phyloP scores from a whole-genome alignment of 1,140 invertebrate genomes.

The Hesperophylax magnus region DNA sequence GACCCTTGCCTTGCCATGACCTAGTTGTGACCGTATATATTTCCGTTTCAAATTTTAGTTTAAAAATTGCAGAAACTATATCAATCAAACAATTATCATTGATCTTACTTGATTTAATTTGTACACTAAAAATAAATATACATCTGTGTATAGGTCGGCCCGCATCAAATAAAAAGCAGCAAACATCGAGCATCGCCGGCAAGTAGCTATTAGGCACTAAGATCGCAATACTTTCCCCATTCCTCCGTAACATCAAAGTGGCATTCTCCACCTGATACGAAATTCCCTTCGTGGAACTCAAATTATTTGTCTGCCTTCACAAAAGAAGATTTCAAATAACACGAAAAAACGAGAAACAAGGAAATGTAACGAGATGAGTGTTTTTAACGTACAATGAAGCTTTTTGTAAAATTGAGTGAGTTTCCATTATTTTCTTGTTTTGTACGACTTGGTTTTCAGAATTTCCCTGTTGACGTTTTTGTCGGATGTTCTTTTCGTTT shows the following conservation, averaged over 20 bases:
- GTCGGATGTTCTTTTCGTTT: background rate
- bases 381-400: too few species aligned
- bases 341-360: background rate
- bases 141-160: too few species aligned
- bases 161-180: too few species aligned
- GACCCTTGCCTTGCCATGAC: too few species aligned
- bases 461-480: background rate
- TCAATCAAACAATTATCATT: too few species aligned
- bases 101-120: too few species aligned
- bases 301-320: constrained; percentile 25
- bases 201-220: background rate
- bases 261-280: constrained; percentile 33
- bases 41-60: too few species aligned
- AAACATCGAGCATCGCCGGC: too few species aligned
- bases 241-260: constrained; percentile 28
- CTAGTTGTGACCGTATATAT: too few species aligned
- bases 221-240: constrained; percentile 1
- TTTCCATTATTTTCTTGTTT: background rate
- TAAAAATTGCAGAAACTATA: too few species aligned
- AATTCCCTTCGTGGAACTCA: constrained; percentile 19
- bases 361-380: background rate
- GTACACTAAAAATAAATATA: too few species aligned
- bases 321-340: constrained; percentile 14
- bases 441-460: background rate
- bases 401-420: too few species aligned